Evolutionary conservation across 2,888 invertebrate genomes (phyloP), one percentile per base, ranked within the genome.

Genomic region (Nematopogon swammerdamellus): DNA sequence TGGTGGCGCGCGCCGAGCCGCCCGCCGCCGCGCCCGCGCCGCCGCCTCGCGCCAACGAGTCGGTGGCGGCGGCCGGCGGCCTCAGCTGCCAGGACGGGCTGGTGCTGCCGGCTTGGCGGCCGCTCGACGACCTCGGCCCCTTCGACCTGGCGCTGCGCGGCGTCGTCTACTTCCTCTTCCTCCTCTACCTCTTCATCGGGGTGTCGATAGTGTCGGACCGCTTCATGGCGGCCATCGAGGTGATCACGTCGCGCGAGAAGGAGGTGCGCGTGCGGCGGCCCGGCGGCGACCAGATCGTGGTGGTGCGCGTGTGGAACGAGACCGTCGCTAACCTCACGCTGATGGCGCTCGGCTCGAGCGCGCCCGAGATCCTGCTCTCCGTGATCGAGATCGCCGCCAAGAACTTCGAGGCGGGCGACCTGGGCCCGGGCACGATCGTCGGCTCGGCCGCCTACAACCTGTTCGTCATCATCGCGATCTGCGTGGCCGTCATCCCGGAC

Each of bases 161-260:
- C 44, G 62, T 89, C 54, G 87, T 95, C 53, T 99, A 99, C 79
- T 95, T 98, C 77, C 59, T 93, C 48, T 77, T 85, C 46, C 85
- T 99, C 71, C 80, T 92, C 61, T 99, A 97, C 72, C 86, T 98
- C 68, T 99, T 99, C 81, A 92, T 99, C 65, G 99, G 99, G 50
- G 97, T 99, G 45, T 97, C 98, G 59, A 97, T 99, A 69, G 92
- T 98, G 57, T 97, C 98, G 58, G 99, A 99, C 70, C 88, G 97
- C 52, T 99, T 99, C 80, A 99, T 99, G 99, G 95, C 96, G 44
- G 92, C 97, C 61, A 99, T 99, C 68, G 99, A 99, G 83, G 97
- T 96, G 58, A 99, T 99, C 69, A 99, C 98, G 49, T 97, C 97
- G 1, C 91, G 96, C 68, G 98, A 99, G 70, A 92, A 94, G 61